Percentiles rank a stretch among this genome's conserved stretches.
phyloP scores from a whole-genome alignment of 2,797 vertebrate species.

The Onychomys leucogaster region DNA sequence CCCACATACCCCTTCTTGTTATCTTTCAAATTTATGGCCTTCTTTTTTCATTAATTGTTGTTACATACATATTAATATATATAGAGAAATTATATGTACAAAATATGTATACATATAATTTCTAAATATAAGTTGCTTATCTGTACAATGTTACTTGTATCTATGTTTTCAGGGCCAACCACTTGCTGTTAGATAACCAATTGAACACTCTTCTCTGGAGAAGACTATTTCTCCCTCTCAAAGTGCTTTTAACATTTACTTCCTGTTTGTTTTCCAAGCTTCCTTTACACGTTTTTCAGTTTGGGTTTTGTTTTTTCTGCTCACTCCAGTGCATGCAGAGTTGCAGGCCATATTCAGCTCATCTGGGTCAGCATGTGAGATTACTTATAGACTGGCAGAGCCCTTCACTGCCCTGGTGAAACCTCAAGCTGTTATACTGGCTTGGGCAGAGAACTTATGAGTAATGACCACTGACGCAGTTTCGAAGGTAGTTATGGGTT shows the following conservation, averaged over 20 bases:
- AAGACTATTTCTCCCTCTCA: background rate
- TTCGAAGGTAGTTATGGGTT: constrained; percentile 65
- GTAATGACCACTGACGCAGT: constrained; percentile 72
- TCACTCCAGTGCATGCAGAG: background rate
- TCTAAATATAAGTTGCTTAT: background rate
- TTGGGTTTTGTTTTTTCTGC: background rate
- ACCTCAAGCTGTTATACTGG: constrained; percentile 61
- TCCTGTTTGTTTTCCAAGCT: constrained; percentile 34
- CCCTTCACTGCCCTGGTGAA: constrained; percentile 49
- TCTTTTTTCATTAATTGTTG: background rate
- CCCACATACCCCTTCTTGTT: background rate
- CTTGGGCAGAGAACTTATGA: constrained; percentile 77
- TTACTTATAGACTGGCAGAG: background rate
- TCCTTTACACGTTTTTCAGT: background rate
- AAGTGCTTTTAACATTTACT: background rate
- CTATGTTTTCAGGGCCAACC: background rate
- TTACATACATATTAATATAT: background rate
- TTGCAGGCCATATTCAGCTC: background rate
- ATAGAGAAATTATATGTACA: background rate
- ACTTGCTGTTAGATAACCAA: background rate
- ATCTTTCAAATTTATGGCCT: background rate
- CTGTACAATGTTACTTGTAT: background rate
- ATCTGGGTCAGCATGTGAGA: background rate
- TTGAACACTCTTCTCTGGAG: background rate
- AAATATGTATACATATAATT: background rate